Evolutionary conservation across 2,797 vertebrate species (phyloP), one percentile per base, ranked within the genome.

Genomic region (Babyrousa celebensis): DNA sequence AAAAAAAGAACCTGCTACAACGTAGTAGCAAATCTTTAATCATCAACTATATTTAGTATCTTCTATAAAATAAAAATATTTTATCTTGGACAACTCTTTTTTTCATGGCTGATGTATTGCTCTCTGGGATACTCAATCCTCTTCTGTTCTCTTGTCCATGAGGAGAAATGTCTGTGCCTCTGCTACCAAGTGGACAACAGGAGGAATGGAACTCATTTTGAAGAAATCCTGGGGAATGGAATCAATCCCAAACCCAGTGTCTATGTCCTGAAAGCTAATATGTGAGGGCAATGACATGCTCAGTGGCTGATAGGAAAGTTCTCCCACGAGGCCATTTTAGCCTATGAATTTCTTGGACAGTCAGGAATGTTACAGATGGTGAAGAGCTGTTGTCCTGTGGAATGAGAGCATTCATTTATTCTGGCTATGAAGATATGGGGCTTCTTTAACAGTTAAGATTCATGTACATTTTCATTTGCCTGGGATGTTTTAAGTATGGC

Each of bases 11-110:
- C 85, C 54, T 91, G 75, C 84, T 95, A 91, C 27, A 95, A 88
- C 48, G 95, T 27, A 68, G 92, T 96, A 97, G 94, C 97, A 98
- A 98, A 96, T 98, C 97, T 96, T 98, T 92, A 97, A 98, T 89
- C 89, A 95, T 97, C 98, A 97, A 93, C 97, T 95, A 96, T 97
- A 96, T 88, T 98, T 98, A 96, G 95, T 96, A 93, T 91, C 85
- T 77, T 97, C 95, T 96, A 77, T 90, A 95, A 97, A 96, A 97
- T 96, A 96, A 97, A 97, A 96, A 83, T 90, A 97, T 96, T 97
- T 97, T 96, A 96, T 80, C 32, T 96, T 95, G 80, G 89, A 91
- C 78, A 92, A 29, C 72, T 92, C 32, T 96, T 21, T 93, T 94
- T 58, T 67, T 91, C 58, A 63, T 77, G 54, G 79, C 21, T 85